phyloP scores from a whole-genome alignment of 2,888 invertebrate genomes.

The Bellardia bayeri region DNA sequence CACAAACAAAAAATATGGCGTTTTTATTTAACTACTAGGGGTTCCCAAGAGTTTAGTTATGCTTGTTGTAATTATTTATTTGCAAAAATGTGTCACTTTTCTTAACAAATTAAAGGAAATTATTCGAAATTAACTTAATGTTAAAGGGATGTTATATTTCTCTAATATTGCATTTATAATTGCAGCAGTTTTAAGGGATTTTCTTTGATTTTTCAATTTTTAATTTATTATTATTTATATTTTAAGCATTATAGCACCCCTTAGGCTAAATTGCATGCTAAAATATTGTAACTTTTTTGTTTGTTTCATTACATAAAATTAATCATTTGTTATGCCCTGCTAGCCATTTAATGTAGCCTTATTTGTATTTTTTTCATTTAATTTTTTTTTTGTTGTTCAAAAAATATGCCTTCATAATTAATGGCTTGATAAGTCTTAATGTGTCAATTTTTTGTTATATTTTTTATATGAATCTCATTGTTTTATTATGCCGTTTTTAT shows the following conservation, averaged over 20 bases:
- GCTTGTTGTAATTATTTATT: not conserved
- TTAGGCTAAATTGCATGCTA: constrained; percentile 29
- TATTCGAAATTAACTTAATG: constrained; percentile 15
- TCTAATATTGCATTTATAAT: not conserved
- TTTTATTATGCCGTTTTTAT: constrained; percentile 30
- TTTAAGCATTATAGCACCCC: constrained; percentile 30
- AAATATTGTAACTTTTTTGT: constrained; percentile 1
- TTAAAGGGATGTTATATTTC: not conserved
- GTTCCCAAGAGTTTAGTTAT: not conserved
- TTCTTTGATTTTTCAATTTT: constrained; percentile 2
- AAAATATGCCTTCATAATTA: constrained; percentile 67
- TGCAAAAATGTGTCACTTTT: not conserved
- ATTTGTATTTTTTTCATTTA: constrained; percentile 26
- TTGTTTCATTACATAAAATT: constrained; percentile 52
- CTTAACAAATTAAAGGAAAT: constrained; percentile 31
- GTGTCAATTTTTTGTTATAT: constrained; percentile 59
- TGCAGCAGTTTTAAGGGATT: not conserved
- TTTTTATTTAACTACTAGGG: not conserved
- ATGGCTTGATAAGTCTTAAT: constrained; percentile 72
- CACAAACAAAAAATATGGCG: not conserved
- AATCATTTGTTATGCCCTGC: constrained; percentile 61
- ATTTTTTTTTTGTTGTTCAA: not conserved
- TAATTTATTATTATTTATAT: too few species aligned
- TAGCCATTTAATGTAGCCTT: constrained; percentile 45
- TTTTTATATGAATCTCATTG: constrained; percentile 17